A percentile compares a stretch with the other conserved stretches of the same genome.
These are phyloP conservation scores for Pogonomyrmex barbatus DNA, from an alignment of 1,140 invertebrate species.

Conservation along the genomic window DNA sequence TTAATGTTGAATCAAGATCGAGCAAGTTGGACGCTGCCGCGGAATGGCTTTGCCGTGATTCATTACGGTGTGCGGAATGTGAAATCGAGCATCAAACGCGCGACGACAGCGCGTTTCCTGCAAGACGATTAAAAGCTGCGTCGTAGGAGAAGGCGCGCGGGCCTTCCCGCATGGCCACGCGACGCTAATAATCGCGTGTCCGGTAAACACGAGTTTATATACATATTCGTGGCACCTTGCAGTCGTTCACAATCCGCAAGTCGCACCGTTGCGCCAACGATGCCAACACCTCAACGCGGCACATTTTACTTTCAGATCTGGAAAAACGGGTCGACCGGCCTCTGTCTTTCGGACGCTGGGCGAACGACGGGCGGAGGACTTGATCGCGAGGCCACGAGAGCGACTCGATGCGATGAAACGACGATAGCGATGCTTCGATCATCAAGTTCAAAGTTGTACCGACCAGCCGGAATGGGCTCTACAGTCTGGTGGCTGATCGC, in stretches of 20 bases:
- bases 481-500: conserved; percentile 59
- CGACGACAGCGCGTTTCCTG: conserved; percentile 7
- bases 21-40: background rate
- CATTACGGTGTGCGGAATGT: conserved; percentile 16
- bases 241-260: background rate
- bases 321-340: background rate
- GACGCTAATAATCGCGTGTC: background rate
- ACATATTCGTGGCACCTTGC: background rate
- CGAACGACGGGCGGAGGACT: background rate
- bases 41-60: conserved; percentile 23
- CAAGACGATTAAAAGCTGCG: background rate
- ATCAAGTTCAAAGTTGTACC: conserved; percentile 19
- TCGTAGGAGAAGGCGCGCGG: background rate
- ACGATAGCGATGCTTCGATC: conserved; percentile 27
- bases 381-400: conserved; percentile 2
- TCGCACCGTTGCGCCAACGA: conserved; percentile 28
- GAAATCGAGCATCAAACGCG: conserved; percentile 28
- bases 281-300: background rate
- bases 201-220: background rate
- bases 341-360: background rate
- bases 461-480: conserved; percentile 37
- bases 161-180: background rate
- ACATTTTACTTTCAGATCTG: conserved; percentile 44
- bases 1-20: conserved; percentile 14
- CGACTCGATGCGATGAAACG: background rate